phyloP scores from a whole-genome alignment of 2,888 invertebrate genomes.

The Chrysotoxum bicinctum region DNA sequence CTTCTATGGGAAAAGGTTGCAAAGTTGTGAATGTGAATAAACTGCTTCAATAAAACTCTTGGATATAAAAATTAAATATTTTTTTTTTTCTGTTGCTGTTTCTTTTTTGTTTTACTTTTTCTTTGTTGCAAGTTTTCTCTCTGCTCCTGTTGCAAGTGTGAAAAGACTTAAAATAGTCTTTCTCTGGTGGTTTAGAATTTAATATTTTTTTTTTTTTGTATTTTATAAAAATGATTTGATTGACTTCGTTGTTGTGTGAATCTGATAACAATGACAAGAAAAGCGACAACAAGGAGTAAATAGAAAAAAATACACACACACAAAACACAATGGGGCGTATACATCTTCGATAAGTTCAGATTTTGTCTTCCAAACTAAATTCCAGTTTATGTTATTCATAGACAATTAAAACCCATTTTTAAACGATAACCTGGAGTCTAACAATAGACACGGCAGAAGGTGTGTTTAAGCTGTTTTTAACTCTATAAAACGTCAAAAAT shows the following conservation, averaged over 20 bases:
- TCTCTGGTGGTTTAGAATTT: background rate
- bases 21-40: conserved; percentile 38
- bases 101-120: background rate
- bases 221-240: background rate
- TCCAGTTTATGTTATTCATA: too few relatives aligned
- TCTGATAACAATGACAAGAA: background rate
- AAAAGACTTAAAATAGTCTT: conserved; percentile 3
- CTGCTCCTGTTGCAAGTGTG: background rate
- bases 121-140: conserved; percentile 1
- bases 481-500: too few relatives aligned
- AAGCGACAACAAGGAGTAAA: background rate
- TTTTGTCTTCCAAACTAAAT: too few relatives aligned
- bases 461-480: too few relatives aligned
- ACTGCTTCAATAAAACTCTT: conserved; percentile 28
- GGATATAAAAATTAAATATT: conserved; percentile 9
- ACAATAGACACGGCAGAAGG: too few relatives aligned
- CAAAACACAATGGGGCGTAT: too few relatives aligned
- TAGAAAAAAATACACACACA: too few relatives aligned
- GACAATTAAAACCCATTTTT: too few relatives aligned
- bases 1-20: background rate
- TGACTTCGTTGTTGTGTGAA: background rate
- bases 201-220: background rate
- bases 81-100: background rate
- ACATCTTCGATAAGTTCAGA: too few relatives aligned
- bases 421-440: too few relatives aligned